phyloP scores from a whole-genome alignment of 2,888 invertebrate genomes.

The Ischnus inquisitorius region DNA sequence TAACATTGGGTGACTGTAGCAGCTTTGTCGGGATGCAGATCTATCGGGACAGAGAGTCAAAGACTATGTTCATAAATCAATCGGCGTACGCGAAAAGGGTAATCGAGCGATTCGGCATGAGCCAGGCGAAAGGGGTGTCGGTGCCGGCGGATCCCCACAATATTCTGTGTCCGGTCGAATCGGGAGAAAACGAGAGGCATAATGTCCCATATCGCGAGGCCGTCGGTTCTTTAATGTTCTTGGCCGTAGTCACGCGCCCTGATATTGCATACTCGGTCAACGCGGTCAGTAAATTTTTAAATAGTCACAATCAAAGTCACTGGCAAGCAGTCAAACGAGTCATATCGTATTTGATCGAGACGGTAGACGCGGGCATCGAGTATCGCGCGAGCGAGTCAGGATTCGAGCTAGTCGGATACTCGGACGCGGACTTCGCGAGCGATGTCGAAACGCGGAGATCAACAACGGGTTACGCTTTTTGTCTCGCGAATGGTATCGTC shows the following conservation, averaged over 20 bases:
- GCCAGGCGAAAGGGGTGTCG: neutral
- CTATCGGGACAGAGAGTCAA: slow-evolving; percentile 52
- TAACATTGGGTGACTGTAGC: neutral
- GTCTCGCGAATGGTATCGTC: neutral
- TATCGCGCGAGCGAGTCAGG: no score
- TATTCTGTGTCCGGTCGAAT: neutral
- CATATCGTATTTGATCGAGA: no score
- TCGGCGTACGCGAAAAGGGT: neutral
- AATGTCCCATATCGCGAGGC: slow-evolving; percentile 22
- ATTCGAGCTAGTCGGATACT: neutral
- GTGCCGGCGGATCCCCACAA: neutral
- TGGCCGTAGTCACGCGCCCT: no score
- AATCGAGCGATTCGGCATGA: neutral
- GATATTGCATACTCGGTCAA: no score
- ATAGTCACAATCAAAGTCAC: no score
- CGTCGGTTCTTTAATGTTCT: slow-evolving; percentile 9
- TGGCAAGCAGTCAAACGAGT: no score
- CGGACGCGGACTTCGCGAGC: slow-evolving; percentile 26
- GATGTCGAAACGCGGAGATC: neutral
- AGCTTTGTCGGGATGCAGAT: slow-evolving; percentile 58
- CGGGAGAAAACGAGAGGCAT: neutral
- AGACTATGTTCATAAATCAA: slow-evolving; percentile 38
- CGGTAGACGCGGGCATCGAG: no score
- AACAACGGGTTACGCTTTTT: slow-evolving; percentile 12
- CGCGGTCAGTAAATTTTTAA: no score